Evolutionary conservation across 2,888 invertebrate species (phyloP), one percentile per base, ranked within the genome.

Genomic region (Meteorus cinctellus): DNA sequence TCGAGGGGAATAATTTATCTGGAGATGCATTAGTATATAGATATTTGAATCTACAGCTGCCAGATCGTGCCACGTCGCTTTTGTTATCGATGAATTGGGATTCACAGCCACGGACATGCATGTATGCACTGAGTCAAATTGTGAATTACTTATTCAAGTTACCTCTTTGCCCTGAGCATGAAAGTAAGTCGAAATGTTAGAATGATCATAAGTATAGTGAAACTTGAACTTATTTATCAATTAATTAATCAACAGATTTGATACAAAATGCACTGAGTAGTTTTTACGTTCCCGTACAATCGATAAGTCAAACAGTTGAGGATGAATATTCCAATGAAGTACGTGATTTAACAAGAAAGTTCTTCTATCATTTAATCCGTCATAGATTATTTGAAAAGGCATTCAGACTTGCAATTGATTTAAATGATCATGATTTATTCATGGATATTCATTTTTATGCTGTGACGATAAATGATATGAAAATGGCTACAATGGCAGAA

Each of bases 361-460:
- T 96, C 91, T 97, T 96, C 87, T 96, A 97, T 87, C 95, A 95
- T 85, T 89, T 97, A 60, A 76, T 1, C 82, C 93, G 96, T 78
- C 93, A 94, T 81, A 92, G 94, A 72, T 91, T 94, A 83, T 92
- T 94, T 86, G 95, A 95, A 87, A 96, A 96, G 86, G 96, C 97
- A 1, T 94, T 96, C 84, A 92, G 96, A 75, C 90, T 97, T 77
- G 97, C 96, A 0, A 95, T 96, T 81, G 96, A 97, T 88, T 92
- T 97, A 80, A 93, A 93, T 71, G 96, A 96, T 85, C 95, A 95
- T 88, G 97, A 97, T 90, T 91, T 97, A 77, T 97, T 96, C 87
- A 94, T 94, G 93, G 96, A 97, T 90, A 92, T 95, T 74, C 94
- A 94, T 85, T 94, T 94, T 90, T 93, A 94, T 60, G 95, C 96